These are phyloP conservation scores for Acanthornis magna DNA, from an alignment of 2,797 vertebrate genomes.

Conservation along the genomic window DNA sequence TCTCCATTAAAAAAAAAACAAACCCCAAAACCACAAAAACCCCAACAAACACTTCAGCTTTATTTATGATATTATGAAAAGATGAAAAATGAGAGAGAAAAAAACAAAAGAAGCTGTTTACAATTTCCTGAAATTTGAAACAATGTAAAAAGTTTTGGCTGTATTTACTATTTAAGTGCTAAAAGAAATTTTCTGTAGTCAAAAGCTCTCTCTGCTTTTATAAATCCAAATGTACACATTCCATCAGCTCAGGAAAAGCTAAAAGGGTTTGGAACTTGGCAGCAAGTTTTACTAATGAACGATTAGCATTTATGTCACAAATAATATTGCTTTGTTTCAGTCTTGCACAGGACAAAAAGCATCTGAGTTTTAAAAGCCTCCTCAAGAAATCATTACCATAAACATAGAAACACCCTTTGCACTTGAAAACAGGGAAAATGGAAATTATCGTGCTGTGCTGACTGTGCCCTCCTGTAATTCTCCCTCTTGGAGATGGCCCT, in stretches of 20 bases:
- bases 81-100: not conserved
- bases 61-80: not conserved
- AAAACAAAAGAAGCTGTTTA: not conserved
- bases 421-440: not conserved
- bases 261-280: not conserved
- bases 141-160: not conserved
- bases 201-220: not conserved
- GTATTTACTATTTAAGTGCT: not conserved
- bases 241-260: not conserved
- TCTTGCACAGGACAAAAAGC: not conserved
- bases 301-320: slow-evolving; percentile 14
- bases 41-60: not conserved
- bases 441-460: not conserved
- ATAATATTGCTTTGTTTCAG: slow-evolving; percentile 1
- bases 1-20: not conserved
- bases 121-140: not conserved
- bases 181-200: slow-evolving; percentile 7
- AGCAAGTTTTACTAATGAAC: slow-evolving; percentile 8
- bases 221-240: slow-evolving; percentile 2
- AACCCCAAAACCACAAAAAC: no score
- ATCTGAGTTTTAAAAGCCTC: slow-evolving; percentile 1
- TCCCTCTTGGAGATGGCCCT: not conserved
- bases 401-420: not conserved
- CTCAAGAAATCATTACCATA: not conserved
- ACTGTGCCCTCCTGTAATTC: not conserved